phyloP scores from a whole-genome alignment of 1,140 invertebrate genomes.

The Halyomorpha halys region DNA sequence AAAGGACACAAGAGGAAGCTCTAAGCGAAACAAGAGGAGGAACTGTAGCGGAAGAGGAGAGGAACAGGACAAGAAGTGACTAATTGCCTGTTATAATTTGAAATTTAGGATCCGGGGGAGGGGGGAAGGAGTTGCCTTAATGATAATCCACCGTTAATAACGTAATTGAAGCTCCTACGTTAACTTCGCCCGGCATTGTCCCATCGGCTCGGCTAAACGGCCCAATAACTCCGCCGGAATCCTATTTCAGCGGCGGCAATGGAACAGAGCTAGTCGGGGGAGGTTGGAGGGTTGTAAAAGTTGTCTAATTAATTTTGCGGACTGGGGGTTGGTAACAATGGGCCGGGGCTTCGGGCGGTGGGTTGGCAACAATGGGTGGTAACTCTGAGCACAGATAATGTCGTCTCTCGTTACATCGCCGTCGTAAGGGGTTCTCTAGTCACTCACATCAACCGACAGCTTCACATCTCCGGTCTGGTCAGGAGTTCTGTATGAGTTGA shows the following conservation, averaged over 20 bases:
- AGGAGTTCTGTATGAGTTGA: too few relatives aligned
- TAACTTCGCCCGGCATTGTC: neutral
- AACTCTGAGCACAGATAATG: conserved; percentile 25
- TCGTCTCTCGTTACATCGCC: too few relatives aligned
- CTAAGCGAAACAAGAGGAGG: too few relatives aligned
- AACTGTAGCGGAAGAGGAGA: too few relatives aligned
- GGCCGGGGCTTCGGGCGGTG: neutral
- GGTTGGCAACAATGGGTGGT: conserved; percentile 23
- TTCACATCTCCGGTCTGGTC: too few relatives aligned
- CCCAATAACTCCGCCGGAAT: conserved; percentile 5
- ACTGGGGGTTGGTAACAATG: conserved; percentile 13
- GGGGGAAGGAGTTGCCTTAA: neutral
- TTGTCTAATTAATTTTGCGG: conserved; percentile 26
- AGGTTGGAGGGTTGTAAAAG: conserved; percentile 21
- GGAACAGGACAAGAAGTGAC: neutral
- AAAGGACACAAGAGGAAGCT: too few relatives aligned
- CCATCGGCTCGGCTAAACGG: conserved; percentile 1
- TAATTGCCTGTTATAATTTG: conserved; percentile 12
- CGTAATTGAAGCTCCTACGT: neutral
- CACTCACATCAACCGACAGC: too few relatives aligned
- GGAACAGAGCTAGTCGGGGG: neutral
- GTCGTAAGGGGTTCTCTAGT: too few relatives aligned
- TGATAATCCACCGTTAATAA: conserved; percentile 12
- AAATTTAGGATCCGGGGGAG: neutral
- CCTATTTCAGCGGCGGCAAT: neutral